phyloP scores from a whole-genome alignment of 2,113 vertebrate species.

The Petromus typicus region DNA sequence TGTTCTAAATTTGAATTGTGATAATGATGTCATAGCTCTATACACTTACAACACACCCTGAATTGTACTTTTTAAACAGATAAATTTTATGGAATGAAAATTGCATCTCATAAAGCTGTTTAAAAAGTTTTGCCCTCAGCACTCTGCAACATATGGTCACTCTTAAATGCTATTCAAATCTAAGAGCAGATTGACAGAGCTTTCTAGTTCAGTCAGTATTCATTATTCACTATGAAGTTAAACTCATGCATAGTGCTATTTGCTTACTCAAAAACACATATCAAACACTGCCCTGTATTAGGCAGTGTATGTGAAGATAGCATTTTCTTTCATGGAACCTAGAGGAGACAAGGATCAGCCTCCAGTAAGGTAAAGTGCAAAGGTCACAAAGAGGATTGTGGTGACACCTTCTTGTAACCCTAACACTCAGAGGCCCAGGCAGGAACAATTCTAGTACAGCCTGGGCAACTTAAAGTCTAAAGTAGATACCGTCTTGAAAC shows the following conservation, averaged over 20 bases:
- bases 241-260: neutral
- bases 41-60: neutral
- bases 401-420: no score
- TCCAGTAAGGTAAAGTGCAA: neutral
- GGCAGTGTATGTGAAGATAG: neutral
- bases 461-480: neutral
- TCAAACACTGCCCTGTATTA: neutral
- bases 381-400: neutral
- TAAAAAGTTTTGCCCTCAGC: neutral
- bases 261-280: neutral
- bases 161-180: neutral
- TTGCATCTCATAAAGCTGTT: neutral
- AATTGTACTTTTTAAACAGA: neutral
- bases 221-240: neutral
- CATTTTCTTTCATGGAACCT: neutral
- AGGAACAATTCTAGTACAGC: neutral
- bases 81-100: neutral
- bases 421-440: neutral
- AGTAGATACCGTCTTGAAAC: neutral
- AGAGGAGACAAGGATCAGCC: neutral
- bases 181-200: neutral
- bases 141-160: neutral
- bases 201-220: neutral
- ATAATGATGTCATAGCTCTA: neutral
- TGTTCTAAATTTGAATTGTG: neutral